Evolutionary conservation across 2,888 invertebrate species (phyloP).

Genomic region (Amiota minor): DNA sequence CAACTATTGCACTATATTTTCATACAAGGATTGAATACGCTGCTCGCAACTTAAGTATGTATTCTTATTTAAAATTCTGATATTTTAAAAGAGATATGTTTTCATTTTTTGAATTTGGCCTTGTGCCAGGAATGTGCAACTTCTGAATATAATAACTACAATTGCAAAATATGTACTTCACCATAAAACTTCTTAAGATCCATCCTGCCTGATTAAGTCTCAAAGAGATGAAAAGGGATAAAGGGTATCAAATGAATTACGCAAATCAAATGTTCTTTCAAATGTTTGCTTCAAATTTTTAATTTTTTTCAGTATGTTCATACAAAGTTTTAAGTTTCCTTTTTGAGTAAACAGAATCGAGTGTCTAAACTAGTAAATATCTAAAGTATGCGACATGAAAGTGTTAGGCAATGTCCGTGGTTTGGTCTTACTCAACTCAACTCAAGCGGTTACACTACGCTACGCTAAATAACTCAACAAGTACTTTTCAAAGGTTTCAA

Average conservation of each 20-base stretch:
- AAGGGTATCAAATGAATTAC: no score
- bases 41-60: no score
- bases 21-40: no score
- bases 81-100: no score
- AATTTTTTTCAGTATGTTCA: neutral
- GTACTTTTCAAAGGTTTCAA: slow-evolving; percentile 8
- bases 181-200: no score
- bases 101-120: no score
- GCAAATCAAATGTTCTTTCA: neutral
- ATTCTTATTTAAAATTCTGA: no score
- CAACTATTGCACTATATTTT: neutral
- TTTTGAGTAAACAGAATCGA: slow-evolving; percentile 15
- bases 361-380: neutral
- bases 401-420: slow-evolving; percentile 21
- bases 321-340: neutral
- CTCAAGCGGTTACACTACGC: neutral
- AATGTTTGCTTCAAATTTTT: neutral
- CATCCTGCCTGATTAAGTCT: no score
- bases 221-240: no score
- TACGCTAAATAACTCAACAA: neutral
- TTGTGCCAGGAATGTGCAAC: no score
- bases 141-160: neutral
- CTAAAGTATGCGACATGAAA: slow-evolving; percentile 23
- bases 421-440: slow-evolving; percentile 6
- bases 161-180: neutral